A percentile compares a stretch with the other conserved stretches of the same genome.
Conservation (phyloP, 2,797 vertebrate genomes). For the Pseudocheirus occidentalis region DNA sequence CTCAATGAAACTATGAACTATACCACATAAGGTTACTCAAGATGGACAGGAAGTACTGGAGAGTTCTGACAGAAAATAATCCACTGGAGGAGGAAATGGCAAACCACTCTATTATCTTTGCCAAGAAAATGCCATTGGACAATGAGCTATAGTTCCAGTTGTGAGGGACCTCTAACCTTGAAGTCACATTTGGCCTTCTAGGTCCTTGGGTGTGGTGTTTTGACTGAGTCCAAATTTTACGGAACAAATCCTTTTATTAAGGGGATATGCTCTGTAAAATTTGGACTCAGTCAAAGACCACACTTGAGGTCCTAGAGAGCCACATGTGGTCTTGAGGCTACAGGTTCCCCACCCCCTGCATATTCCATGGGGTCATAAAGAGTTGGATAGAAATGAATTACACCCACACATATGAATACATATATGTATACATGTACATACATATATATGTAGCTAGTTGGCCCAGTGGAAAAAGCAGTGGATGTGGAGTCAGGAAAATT, state of each 20-base stretch:
- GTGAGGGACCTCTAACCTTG: too few species aligned
- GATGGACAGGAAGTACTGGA: background rate
- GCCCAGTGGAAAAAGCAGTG: background rate
- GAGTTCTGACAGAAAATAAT: background rate
- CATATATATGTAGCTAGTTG: background rate
- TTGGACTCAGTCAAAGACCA: too few species aligned
- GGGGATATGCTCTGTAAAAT: too few species aligned
- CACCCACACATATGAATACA: background rate
- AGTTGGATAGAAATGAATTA: background rate
- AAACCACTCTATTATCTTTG: background rate
- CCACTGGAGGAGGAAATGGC: background rate
- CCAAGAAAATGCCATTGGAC: background rate
- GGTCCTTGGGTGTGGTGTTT: too few species aligned
- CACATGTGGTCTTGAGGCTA: too few species aligned
- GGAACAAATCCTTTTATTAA: too few species aligned
- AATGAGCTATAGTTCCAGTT: background rate
- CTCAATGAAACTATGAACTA: background rate
- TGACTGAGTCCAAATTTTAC: too few species aligned
- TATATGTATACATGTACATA: background rate
- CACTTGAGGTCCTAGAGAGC: too few species aligned
- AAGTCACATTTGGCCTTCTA: too few species aligned
- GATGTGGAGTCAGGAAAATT: background rate
- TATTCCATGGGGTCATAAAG: too few species aligned
- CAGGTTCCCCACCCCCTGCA: too few species aligned
- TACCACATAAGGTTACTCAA: background rate